phyloP scores from a whole-genome alignment of 2,888 invertebrate genomes.

The Habroteleia sp. region DNA sequence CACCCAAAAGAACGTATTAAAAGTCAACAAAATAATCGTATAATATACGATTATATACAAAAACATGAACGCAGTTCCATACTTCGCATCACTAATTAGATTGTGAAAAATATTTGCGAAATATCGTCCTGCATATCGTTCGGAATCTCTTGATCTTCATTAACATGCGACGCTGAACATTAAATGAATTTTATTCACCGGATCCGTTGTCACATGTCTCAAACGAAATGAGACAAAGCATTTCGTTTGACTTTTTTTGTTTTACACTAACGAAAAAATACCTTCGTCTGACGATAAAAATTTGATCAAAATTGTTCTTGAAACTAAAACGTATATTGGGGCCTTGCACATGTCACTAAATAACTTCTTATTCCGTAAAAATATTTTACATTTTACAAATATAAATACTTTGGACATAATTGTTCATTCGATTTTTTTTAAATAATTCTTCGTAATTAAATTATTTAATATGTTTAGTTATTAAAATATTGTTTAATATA shows the following conservation, averaged over 20 bases:
- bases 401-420: too few relatives aligned
- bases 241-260: slow-evolving; percentile 23
- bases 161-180: slow-evolving; percentile 63
- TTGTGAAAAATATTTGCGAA: slow-evolving; percentile 62
- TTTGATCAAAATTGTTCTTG: slow-evolving; percentile 37
- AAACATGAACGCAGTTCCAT: slow-evolving; percentile 60
- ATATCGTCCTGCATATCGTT: slow-evolving; percentile 62
- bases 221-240: slow-evolving; percentile 61
- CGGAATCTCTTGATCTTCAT: slow-evolving; percentile 66
- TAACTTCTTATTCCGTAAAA: too few relatives aligned
- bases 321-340: slow-evolving; percentile 2
- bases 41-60: slow-evolving; percentile 63
- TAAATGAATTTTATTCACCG: slow-evolving; percentile 64
- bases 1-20: slow-evolving; percentile 30
- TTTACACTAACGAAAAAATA: slow-evolving; percentile 17
- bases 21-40: slow-evolving; percentile 61
- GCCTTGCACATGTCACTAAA: too few relatives aligned
- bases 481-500: too few relatives aligned
- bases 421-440: too few relatives aligned
- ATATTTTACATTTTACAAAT: too few relatives aligned
- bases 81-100: slow-evolving; percentile 64
- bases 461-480: too few relatives aligned
- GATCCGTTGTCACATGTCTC: slow-evolving; percentile 63
- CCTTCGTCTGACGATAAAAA: slow-evolving; percentile 39
- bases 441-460: too few relatives aligned